Evolutionary conservation across 1,140 invertebrate genomes (phyloP).

Genomic region (Patella vulgata): DNA sequence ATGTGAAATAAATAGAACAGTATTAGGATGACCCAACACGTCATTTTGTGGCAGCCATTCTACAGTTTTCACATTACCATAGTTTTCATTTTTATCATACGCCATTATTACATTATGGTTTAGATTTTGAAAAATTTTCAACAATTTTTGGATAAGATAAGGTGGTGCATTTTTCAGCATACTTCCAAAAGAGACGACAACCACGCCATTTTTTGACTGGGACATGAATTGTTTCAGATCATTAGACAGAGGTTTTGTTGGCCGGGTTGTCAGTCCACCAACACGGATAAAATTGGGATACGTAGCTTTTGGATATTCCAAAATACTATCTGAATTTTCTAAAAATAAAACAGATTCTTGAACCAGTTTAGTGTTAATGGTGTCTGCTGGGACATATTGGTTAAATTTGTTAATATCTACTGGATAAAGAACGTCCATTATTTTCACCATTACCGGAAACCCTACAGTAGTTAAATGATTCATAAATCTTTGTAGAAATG

Average conservation of each 20-base stretch:
- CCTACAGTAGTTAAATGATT: background rate
- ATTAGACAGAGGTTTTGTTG: conserved; percentile 16
- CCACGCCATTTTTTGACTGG: conserved; percentile 28
- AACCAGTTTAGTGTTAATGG: conserved; percentile 3
- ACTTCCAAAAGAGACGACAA: conserved; percentile 41
- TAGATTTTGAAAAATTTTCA: conserved; percentile 15
- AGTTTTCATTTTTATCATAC: conserved; percentile 6
- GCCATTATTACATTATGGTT: conserved; percentile 24
- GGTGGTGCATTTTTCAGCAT: conserved; percentile 20
- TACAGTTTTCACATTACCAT: conserved; percentile 25
- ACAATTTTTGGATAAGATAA: conserved; percentile 19
- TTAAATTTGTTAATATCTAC: background rate
- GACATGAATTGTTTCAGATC: conserved; percentile 31
- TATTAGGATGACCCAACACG: conserved; percentile 70
- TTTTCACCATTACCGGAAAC: too few relatives aligned
- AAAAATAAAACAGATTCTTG: conserved; percentile 8
- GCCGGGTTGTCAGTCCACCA: conserved; percentile 25
- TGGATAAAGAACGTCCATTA: background rate
- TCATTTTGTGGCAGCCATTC: conserved; percentile 51
- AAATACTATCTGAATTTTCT: conserved; percentile 9
- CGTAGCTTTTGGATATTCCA: conserved; percentile 16
- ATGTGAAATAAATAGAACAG: conserved; percentile 44
- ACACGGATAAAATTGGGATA: conserved; percentile 16
- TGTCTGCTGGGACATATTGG: background rate
- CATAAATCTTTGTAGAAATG: conserved; percentile 1